Conservation (phyloP, 2,797 vertebrate species). For the Balearica regulorum region DNA sequence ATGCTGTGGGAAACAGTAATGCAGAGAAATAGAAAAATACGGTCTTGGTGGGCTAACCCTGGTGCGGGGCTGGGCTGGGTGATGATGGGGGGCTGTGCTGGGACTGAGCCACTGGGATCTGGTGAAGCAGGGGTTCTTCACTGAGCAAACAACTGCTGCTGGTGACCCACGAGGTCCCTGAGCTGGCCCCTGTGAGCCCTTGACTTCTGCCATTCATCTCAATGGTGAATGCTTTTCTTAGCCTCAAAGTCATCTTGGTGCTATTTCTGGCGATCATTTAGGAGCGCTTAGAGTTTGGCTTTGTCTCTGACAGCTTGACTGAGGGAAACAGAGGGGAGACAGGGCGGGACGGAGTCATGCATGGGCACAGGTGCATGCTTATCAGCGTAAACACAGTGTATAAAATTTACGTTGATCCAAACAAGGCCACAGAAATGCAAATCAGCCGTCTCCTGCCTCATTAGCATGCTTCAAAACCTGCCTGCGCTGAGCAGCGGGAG, state of each 20-base stretch:
- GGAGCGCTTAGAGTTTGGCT: not conserved
- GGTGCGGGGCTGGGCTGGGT: rapidly evolving
- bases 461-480: not conserved
- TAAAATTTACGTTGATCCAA: not conserved
- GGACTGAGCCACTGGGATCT: rapidly evolving
- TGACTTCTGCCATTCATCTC: not conserved
- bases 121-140: not conserved
- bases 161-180: not conserved
- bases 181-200: not conserved
- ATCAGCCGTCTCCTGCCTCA: not conserved
- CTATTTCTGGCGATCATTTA: not conserved
- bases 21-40: not conserved
- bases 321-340: not conserved
- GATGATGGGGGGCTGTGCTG: rapidly evolving
- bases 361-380: not conserved
- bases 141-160: not conserved
- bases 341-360: rapidly evolving
- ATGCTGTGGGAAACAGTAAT: not conserved
- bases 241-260: not conserved
- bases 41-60: not conserved
- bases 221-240: not conserved
- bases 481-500: not conserved
- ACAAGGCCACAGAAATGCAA: constrained; percentile 14
- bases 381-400: not conserved
- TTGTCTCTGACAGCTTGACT: not conserved